Percentiles rank a stretch among this genome's conserved stretches.
These are phyloP conservation scores for Phania funesta DNA, from an alignment of 2,888 invertebrate species.

Conservation along the genomic window DNA sequence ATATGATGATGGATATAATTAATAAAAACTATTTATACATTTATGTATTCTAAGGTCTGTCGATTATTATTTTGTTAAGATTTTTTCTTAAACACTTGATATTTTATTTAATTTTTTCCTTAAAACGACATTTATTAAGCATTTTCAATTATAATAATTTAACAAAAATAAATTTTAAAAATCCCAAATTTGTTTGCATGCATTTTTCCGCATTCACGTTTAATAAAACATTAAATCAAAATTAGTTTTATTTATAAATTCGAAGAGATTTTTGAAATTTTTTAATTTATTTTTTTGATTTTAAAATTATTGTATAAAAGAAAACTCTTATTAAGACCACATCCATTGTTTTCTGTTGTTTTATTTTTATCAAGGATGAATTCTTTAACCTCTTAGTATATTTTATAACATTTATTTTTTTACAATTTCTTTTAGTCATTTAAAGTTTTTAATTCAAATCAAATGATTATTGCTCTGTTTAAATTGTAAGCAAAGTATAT, in stretches of 20 bases:
- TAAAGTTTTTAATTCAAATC: constrained; percentile 27
- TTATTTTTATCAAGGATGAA: background rate
- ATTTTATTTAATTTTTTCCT: background rate
- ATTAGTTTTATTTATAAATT: background rate
- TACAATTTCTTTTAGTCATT: constrained; percentile 20
- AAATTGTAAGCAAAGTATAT: constrained; percentile 26
- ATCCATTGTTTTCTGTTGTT: background rate
- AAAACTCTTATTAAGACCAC: background rate
- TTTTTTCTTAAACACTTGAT: background rate
- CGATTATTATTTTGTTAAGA: background rate
- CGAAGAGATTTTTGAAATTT: background rate
- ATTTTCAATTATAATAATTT: constrained; percentile 22
- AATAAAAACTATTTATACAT: background rate
- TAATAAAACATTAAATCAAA: background rate
- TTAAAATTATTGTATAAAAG: background rate
- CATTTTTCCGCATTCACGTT: background rate
- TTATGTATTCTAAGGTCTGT: background rate
- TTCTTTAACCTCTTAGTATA: background rate
- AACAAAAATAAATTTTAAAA: background rate
- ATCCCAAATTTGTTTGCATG: background rate
- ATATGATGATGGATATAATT: constrained; percentile 7
- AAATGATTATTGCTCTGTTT: constrained; percentile 28
- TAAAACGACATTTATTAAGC: constrained; percentile 33
- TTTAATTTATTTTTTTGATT: background rate
- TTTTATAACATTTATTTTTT: background rate